Conservation (phyloP, 1,140 invertebrate species). For the Aphis craccivora region DNA sequence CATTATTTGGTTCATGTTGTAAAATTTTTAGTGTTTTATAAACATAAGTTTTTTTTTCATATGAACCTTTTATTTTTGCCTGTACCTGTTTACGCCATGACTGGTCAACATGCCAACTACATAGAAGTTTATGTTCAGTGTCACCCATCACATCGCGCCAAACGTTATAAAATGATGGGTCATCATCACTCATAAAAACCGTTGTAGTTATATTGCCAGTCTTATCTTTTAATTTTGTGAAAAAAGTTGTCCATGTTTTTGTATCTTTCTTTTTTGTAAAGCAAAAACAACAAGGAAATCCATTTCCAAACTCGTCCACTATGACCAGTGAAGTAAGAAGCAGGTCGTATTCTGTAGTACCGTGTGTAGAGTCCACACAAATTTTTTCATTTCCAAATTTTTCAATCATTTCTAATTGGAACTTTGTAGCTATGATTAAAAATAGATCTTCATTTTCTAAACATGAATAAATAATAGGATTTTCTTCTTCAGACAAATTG, state of each 20-base stretch:
- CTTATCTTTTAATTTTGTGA: not conserved
- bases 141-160: not conserved
- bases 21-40: not conserved
- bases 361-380: slow-evolving; percentile 27
- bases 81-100: not conserved
- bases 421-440: not conserved
- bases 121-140: not conserved
- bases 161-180: not conserved
- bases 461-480: not conserved
- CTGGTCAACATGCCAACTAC: not conserved
- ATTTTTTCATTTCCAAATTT: slow-evolving; percentile 41
- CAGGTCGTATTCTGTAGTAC: not conserved
- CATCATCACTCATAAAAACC: slow-evolving; percentile 10
- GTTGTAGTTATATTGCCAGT: not conserved
- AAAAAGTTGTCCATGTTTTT: not conserved
- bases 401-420: slow-evolving; percentile 35
- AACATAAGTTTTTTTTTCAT: not conserved
- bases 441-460: not conserved
- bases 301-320: not conserved
- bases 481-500: not conserved
- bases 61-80: not conserved
- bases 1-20: not conserved
- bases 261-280: not conserved
- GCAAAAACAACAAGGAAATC: not conserved
- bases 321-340: not conserved